Evolutionary conservation across 2,113 vertebrate species (phyloP).

Genomic region (Origma solitaria): DNA sequence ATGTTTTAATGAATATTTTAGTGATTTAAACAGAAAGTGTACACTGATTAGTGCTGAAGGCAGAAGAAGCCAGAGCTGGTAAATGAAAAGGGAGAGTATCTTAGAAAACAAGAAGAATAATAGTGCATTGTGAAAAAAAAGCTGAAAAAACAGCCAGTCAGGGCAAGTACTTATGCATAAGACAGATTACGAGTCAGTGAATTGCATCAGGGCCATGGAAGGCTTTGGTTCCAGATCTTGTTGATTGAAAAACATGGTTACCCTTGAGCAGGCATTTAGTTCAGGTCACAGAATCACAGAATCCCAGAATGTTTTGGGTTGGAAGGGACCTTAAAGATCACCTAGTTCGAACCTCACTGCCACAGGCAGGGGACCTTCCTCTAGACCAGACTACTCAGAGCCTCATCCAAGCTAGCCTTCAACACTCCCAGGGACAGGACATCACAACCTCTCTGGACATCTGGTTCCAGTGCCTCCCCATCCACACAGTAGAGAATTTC

Average conservation of each 20-base stretch:
- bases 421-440: too few relatives aligned
- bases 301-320: not conserved
- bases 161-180: not conserved
- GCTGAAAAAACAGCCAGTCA: not conserved
- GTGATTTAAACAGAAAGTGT: not conserved
- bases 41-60: not conserved
- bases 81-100: not conserved
- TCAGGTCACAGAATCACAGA: not conserved
- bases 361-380: not conserved
- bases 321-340: not conserved
- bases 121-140: not conserved
- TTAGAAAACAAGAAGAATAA: not conserved
- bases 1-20: not conserved
- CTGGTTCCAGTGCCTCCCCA: not conserved
- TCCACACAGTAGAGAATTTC: not conserved
- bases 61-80: not conserved
- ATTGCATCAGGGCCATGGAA: not conserved
- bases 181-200: not conserved
- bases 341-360: not conserved
- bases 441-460: not conserved
- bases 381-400: not conserved
- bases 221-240: not conserved
- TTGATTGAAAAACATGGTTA: not conserved
- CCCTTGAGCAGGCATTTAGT: not conserved
- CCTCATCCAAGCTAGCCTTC: not conserved